phyloP scores from a whole-genome alignment of 2,797 vertebrate species.

The Phalloptychus januarius region DNA sequence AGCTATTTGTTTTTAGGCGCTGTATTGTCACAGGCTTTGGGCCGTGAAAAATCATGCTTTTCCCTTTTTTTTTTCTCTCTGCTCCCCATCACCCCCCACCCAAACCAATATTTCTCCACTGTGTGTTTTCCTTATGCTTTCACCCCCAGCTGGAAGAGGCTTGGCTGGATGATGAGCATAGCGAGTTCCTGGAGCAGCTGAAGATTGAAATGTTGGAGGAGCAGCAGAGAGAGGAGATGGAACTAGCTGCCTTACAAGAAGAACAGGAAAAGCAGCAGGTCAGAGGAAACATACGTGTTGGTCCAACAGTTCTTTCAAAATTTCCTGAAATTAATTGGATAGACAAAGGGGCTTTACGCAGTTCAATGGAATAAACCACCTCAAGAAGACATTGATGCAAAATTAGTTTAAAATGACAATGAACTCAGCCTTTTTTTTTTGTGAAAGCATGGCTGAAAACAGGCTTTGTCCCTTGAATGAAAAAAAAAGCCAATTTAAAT shows the following conservation, averaged over 20 bases:
- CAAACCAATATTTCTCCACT: neutral
- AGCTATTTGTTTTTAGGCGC: conserved; percentile 51
- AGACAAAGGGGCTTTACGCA: neutral
- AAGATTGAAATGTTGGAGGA: conserved; percentile 97
- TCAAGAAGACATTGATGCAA: neutral
- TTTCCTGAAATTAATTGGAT: neutral
- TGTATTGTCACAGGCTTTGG: conserved; percentile 36
- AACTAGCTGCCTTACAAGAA: conserved; percentile 83
- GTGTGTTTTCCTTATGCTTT: conserved; percentile 55
- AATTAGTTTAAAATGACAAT: neutral
- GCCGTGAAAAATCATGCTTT: conserved; percentile 39
- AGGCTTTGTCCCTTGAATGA: conserved; percentile 55
- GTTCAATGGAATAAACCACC: conserved; percentile 14
- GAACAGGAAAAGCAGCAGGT: conserved; percentile 85
- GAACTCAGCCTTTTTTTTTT: neutral
- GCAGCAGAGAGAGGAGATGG: conserved; percentile 88
- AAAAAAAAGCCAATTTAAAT: conserved; percentile 50
- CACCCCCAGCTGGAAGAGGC: conserved; percentile 91
- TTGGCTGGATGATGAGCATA: conserved; percentile 98
- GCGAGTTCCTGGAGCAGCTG: conserved; percentile 96
- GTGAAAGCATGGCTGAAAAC: conserved; percentile 42
- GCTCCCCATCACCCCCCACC: neutral
- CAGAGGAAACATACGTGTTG: conserved; percentile 9
- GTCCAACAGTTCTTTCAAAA: neutral
- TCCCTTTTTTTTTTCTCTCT: neutral